These are phyloP conservation scores for Xiphophorus hellerii DNA, from an alignment of 2,113 vertebrate genomes.

Conservation along the genomic window DNA sequence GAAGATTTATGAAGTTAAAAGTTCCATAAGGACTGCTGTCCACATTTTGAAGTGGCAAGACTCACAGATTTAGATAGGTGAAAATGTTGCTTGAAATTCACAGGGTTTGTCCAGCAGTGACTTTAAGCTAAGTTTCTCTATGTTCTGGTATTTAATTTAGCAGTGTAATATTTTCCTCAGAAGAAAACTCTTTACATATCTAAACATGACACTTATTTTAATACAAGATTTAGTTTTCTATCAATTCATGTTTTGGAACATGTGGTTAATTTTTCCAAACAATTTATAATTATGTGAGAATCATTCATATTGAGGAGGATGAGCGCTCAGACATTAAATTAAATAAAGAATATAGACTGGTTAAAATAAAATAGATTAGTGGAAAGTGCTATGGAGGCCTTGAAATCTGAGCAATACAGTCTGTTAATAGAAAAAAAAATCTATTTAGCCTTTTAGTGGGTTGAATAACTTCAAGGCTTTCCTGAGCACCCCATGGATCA, in stretches of 20 bases:
- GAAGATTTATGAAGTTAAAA: neutral
- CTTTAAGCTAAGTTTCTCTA: neutral
- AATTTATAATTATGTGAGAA: constrained; percentile 24
- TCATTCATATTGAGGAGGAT: constrained; percentile 23
- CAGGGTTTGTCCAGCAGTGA: neutral
- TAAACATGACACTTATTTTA: neutral
- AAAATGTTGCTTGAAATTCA: neutral
- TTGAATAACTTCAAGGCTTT: constrained; percentile 87
- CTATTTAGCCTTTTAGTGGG: constrained; percentile 84
- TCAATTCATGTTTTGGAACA: neutral
- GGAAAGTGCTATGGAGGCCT: constrained; percentile 68
- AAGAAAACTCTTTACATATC: neutral
- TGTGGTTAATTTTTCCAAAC: neutral
- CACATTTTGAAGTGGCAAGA: neutral
- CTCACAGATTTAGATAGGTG: neutral
- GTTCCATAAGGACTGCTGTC: neutral
- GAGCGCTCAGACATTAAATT: constrained; percentile 65
- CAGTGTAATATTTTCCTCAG: neutral
- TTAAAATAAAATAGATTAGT: constrained; percentile 73
- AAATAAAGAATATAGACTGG: constrained; percentile 77
- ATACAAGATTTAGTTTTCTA: neutral
- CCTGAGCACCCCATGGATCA: constrained; percentile 77
- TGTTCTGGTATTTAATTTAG: neutral
- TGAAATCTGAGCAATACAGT: constrained; percentile 76
- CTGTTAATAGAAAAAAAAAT: constrained; percentile 87